These are phyloP conservation scores for Lymantria monacha DNA, from an alignment of 2,888 invertebrate species.

Conservation along the genomic window DNA sequence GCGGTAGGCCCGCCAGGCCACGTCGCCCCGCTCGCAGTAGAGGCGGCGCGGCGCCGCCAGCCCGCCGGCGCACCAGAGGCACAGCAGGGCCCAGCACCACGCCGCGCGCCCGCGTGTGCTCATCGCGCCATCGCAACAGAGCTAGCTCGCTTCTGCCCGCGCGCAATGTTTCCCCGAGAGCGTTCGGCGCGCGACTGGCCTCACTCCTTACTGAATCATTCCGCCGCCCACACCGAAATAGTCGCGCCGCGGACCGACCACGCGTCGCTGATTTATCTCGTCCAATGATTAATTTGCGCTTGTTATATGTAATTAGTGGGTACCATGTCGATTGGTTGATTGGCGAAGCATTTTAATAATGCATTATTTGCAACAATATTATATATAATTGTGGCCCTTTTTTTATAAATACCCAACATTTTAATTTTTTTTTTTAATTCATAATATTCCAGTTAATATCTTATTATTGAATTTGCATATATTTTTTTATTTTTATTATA, in stretches of 20 bases:
- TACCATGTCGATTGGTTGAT: constrained; percentile 43
- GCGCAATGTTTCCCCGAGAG: constrained; percentile 58
- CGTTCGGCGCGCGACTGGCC: constrained; percentile 77
- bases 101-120: constrained; percentile 75
- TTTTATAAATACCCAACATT: not conserved
- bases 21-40: constrained; percentile 80
- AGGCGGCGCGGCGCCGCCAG: constrained; percentile 64
- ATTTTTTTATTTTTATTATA: no score
- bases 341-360: constrained; percentile 27
- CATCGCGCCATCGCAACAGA: constrained; percentile 77
- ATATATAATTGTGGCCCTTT: not conserved
- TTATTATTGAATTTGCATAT: no score
- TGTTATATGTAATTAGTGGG: constrained; percentile 63
- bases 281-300: constrained; percentile 68
- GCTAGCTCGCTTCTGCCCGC: constrained; percentile 43
- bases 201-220: constrained; percentile 39
- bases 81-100: constrained; percentile 73
- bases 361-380: constrained; percentile 3
- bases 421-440: not conserved
- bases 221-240: constrained; percentile 70
- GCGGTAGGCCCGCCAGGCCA: constrained; percentile 78
- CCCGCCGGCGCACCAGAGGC: constrained; percentile 55
- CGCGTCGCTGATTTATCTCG: constrained; percentile 64
- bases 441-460: not conserved
- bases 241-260: constrained; percentile 54